phyloP scores from a whole-genome alignment of 2,113 vertebrate species.

The Micronycteris hirsuta region DNA sequence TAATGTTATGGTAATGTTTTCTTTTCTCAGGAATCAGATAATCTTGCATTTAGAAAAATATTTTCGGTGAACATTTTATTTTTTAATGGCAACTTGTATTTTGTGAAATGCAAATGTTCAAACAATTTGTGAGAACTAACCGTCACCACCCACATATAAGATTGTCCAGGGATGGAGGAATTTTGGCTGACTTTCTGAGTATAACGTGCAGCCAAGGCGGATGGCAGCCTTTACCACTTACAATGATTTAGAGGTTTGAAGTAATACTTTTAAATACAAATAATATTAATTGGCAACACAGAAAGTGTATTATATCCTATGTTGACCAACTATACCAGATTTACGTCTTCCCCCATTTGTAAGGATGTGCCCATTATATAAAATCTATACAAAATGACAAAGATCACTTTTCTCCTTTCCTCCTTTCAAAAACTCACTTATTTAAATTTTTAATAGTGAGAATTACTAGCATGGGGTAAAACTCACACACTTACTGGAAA shows the following conservation, averaged over 20 bases:
- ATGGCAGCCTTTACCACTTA: background rate
- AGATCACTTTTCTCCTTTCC: background rate
- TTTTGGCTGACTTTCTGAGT: slow-evolving; percentile 7
- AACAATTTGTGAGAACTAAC: slow-evolving; percentile 52
- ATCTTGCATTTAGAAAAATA: slow-evolving; percentile 43
- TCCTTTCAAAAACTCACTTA: background rate
- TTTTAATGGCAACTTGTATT: slow-evolving; percentile 46
- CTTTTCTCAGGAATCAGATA: slow-evolving; percentile 55
- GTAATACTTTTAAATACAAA: slow-evolving; percentile 16
- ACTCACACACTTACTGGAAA: background rate
- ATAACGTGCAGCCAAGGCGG: background rate
- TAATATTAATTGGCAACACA: background rate
- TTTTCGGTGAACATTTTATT: slow-evolving; percentile 36
- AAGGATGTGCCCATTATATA: background rate
- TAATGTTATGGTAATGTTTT: slow-evolving; percentile 35
- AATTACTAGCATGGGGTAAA: background rate
- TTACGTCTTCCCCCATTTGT: background rate
- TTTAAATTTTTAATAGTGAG: background rate
- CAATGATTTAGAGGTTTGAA: background rate
- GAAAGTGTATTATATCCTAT: background rate
- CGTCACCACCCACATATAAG: slow-evolving; percentile 26
- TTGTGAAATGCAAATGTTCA: slow-evolving; percentile 43
- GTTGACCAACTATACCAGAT: background rate
- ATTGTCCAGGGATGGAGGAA: slow-evolving; percentile 28
- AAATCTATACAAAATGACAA: background rate